A percentile compares a stretch with the other conserved stretches of the same genome.
Evolutionary conservation across 2,113 vertebrate genomes (phyloP).

Genomic region (Baryphthengus martii): DNA sequence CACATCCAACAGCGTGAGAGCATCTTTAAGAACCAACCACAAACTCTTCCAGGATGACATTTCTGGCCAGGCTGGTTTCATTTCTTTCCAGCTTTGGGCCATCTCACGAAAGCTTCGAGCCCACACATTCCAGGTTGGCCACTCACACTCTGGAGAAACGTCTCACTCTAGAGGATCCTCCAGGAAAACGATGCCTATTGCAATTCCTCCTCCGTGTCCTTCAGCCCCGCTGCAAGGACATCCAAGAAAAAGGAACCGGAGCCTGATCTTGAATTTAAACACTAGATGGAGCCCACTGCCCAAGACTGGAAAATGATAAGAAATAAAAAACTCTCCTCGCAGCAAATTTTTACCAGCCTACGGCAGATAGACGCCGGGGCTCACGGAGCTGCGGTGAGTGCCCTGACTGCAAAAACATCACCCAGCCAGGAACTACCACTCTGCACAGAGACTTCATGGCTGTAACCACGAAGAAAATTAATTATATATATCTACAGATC

Average conservation of each 20-base stretch:
- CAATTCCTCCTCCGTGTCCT: not conserved
- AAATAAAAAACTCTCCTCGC: not conserved
- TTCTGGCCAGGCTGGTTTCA: not conserved
- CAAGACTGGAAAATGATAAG: conserved; percentile 3
- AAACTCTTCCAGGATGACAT: not conserved
- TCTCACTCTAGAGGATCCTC: not conserved
- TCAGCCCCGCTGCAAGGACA: conserved; percentile 20
- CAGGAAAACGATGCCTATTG: fast-evolving
- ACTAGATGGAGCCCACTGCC: conserved; percentile 77
- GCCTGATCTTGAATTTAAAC: conserved; percentile 46
- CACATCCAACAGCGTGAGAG: not conserved
- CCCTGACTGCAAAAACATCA: not conserved
- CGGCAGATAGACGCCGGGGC: not conserved
- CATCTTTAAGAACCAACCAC: not conserved
- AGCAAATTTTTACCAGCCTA: not conserved
- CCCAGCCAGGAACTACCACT: not conserved
- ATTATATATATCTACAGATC: not conserved
- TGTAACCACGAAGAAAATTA: not conserved
- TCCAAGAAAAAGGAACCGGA: not conserved
- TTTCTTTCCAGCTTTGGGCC: not conserved
- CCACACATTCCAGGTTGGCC: not conserved
- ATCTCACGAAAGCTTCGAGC: not conserved
- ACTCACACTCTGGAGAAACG: not conserved
- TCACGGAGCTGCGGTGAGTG: not conserved
- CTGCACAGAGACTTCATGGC: not conserved